Conservation (phyloP, 2,113 vertebrate genomes). For the Agapornis roseicollis region DNA sequence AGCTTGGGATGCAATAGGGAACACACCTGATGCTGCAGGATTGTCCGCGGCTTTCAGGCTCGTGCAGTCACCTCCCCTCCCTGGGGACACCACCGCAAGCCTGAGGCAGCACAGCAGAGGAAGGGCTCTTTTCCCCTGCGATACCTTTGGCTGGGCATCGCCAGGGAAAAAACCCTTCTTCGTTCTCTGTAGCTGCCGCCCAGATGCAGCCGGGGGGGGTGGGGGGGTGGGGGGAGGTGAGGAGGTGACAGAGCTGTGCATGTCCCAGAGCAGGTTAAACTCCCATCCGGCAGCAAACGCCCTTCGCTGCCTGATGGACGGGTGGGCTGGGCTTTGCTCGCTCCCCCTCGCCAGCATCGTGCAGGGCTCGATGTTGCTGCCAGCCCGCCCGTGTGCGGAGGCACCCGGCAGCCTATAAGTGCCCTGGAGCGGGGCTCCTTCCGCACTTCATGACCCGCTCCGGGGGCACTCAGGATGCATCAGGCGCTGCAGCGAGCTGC, state of each 20-base stretch:
- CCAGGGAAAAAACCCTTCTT: neutral
- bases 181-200: neutral
- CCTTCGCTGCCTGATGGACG: neutral
- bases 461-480: slow-evolving; percentile 71
- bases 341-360: neutral
- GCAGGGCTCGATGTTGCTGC: neutral
- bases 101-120: neutral
- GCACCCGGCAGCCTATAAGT: slow-evolving; percentile 53
- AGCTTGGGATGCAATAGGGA: neutral
- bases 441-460: slow-evolving; percentile 57
- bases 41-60: neutral
- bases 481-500: slow-evolving; percentile 69
- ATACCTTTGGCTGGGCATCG: neutral
- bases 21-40: neutral
- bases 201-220: neutral
- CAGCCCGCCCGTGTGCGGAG: neutral
- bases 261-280: neutral
- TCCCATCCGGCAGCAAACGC: neutral
- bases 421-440: slow-evolving; percentile 44
- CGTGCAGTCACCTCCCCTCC: neutral
- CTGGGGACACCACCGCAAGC: neutral
- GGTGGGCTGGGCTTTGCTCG: neutral
- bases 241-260: neutral
- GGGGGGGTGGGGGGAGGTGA: neutral
- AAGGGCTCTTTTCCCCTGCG: neutral